Base-by-base conservation (phyloP, 2,113 vertebrate species). In the Corythornis vintsioides region DNA sequence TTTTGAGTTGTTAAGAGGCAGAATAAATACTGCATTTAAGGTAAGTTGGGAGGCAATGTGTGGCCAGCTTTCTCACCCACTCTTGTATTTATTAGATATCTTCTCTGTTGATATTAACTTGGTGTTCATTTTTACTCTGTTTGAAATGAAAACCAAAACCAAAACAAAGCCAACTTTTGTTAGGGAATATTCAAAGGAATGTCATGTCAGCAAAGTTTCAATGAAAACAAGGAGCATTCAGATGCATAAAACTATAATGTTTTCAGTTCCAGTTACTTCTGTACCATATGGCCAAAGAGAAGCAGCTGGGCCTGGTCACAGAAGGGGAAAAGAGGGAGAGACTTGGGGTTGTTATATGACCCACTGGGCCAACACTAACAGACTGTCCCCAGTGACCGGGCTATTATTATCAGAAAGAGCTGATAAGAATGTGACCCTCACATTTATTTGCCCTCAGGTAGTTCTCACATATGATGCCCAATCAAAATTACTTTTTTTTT, bases 291-390 rank as follows among this genome's bases (percentile, higher is more conserved):
- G 91, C 93, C 72, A 83, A 66, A 91, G 74, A 83, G 96, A 83
- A 97, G 97, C 97, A 98, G 97, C 98, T 97, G 97, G 97, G 94
- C 90, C 20, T 28, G 97, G 95, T 98, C 97, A 97, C 97, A 86
- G 93, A 18, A 1, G 94, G 92, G 89, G 92, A 94, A 96, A 73
- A 92, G 91, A 95, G 83, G 67, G 57, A 93, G 91, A 92, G 72
- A 47, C 61, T 87, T 0, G 3, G 83, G 67, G 92, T 95, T 96
- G 89, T 96, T 93, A 82, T 94, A 69, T 83, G 77, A 92, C 90
- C 95, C 93, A 94, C 21, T 93, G 94, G 95, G 90, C 94, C 92
- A 95, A 78, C 48, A 24, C 63, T 87, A 88, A 93, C 92, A 96
- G 83, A 78, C 61, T 77, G 85, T 93, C 91, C 87, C 92, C 47